These are phyloP conservation scores for Brachionus plicatilis DNA, from an alignment of 1,140 invertebrate species.

Conservation along the genomic window DNA sequence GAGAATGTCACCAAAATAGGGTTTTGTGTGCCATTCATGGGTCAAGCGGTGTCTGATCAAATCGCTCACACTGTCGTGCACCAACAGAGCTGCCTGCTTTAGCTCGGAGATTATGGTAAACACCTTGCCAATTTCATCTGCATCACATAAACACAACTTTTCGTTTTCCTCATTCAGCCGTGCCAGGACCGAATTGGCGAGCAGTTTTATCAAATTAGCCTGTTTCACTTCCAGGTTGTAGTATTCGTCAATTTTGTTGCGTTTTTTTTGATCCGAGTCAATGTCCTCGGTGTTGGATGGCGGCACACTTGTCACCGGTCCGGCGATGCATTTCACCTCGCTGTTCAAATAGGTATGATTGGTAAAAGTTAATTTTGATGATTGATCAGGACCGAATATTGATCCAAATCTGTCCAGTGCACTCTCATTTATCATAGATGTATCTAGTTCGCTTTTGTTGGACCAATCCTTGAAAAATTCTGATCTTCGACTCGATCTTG, in stretches of 20 bases:
- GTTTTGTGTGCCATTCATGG: background rate
- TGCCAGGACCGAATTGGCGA: background rate
- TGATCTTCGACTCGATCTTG: background rate
- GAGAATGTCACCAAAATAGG: slow-evolving; percentile 30
- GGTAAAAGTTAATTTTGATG: background rate
- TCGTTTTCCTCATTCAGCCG: background rate
- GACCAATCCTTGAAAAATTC: background rate
- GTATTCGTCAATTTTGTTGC: slow-evolving; percentile 28
- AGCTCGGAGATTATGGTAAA: background rate
- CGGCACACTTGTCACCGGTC: background rate
- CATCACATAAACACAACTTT: background rate
- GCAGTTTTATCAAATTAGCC: background rate
- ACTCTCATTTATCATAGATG: slow-evolving; percentile 5
- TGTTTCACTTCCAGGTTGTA: slow-evolving; percentile 24
- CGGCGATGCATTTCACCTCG: background rate
- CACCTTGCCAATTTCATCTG: slow-evolving; percentile 14
- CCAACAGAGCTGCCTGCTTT: background rate
- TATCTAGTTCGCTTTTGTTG: background rate
- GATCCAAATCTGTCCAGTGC: slow-evolving; percentile 13
- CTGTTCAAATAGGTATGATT: background rate
- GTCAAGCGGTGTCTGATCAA: background rate
- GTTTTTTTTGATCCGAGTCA: background rate
- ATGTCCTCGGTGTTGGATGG: background rate
- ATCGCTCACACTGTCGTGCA: background rate
- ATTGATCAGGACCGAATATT: slow-evolving; percentile 9